A percentile compares a stretch with the other conserved stretches of the same genome.
Conservation (phyloP, 2,888 invertebrate species). For the Punctoribates punctum region DNA sequence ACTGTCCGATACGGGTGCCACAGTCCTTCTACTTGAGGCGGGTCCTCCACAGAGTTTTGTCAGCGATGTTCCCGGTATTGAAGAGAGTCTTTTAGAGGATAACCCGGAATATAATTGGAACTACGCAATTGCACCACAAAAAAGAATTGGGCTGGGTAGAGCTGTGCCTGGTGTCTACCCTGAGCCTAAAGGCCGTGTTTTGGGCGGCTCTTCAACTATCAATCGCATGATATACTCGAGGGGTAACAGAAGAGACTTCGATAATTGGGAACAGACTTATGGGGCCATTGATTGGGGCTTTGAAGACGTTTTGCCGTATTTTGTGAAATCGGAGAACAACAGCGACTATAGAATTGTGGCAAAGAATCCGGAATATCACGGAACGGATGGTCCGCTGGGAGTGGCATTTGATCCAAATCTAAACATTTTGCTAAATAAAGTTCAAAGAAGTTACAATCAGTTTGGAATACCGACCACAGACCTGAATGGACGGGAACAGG, state of each 20-base stretch:
- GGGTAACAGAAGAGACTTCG: constrained; percentile 7
- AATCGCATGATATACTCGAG: constrained; percentile 35
- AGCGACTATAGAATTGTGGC: constrained; percentile 17
- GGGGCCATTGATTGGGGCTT: constrained; percentile 35
- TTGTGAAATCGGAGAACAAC: constrained; percentile 37
- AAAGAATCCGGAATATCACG: constrained; percentile 33
- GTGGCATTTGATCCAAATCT: neutral
- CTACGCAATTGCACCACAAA: constrained; percentile 27
- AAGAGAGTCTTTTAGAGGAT: neutral
- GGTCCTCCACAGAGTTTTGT: constrained; percentile 28
- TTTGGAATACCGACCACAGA: neutral
- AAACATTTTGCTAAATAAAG: neutral
- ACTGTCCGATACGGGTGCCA: neutral
- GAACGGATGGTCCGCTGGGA: constrained; percentile 30
- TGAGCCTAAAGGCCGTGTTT: constrained; percentile 27
- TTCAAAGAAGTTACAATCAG: neutral
- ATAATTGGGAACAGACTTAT: constrained; percentile 36
- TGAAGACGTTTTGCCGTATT: constrained; percentile 26
- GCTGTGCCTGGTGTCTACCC: neutral
- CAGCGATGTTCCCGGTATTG: constrained; percentile 10
- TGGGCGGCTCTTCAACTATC: constrained; percentile 39
- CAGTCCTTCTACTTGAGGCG: constrained; percentile 35
- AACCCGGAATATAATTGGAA: constrained; percentile 29
- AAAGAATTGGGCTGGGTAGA: constrained; percentile 10
- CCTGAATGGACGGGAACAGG: neutral